A percentile compares a stretch with the other conserved stretches of the same genome.
These are phyloP conservation scores for Menura novaehollandiae DNA, from an alignment of 2,113 vertebrate genomes.

Conservation along the genomic window DNA sequence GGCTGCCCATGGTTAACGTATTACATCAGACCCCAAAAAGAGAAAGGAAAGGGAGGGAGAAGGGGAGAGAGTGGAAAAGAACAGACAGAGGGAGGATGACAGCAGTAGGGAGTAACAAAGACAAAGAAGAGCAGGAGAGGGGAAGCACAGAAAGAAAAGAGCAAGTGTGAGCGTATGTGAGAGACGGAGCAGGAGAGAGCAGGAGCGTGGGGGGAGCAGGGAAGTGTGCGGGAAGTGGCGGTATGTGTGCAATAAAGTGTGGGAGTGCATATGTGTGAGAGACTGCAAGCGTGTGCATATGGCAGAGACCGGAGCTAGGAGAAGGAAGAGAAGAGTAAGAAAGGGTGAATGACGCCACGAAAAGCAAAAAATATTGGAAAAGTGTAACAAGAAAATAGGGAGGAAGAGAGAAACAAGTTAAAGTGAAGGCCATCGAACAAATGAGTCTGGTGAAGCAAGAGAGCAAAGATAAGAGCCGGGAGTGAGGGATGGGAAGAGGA, in stretches of 20 bases:
- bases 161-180: constrained; percentile 46
- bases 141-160: constrained; percentile 44
- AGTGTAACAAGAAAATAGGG: constrained; percentile 16
- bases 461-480: not conserved
- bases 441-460: not conserved
- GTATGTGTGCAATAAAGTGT: constrained; percentile 2
- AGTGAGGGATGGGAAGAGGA: not conserved
- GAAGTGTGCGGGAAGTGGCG: not conserved
- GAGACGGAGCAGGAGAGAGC: constrained; percentile 15
- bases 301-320: not conserved
- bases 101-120: constrained; percentile 38
- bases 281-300: not conserved
- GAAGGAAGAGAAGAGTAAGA: not conserved
- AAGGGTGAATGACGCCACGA: not conserved
- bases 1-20: constrained; percentile 70
- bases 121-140: constrained; percentile 14
- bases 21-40: constrained; percentile 75
- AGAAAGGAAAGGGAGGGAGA: constrained; percentile 38
- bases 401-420: not conserved
- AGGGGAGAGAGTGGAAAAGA: constrained; percentile 45
- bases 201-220: constrained; percentile 12
- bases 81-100: not conserved
- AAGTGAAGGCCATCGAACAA: not conserved
- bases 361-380: not conserved
- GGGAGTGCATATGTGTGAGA: not conserved